These are phyloP conservation scores for Cyphomyrus plagiostoma DNA, from an alignment of 2,113 vertebrate species.

Conservation along the genomic window DNA sequence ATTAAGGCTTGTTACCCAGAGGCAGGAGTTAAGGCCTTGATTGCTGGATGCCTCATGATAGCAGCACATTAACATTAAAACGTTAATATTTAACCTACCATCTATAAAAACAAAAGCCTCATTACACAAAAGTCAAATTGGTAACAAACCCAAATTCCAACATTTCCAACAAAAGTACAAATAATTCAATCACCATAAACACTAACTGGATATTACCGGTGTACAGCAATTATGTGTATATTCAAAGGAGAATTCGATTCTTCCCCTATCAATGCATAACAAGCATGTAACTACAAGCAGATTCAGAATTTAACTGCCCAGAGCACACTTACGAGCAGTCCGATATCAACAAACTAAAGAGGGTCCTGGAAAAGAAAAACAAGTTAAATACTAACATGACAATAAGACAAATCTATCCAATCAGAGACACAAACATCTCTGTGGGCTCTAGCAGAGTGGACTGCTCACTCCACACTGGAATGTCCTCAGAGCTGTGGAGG, in stretches of 20 bases:
- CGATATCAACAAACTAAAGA: background rate
- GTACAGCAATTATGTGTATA: background rate
- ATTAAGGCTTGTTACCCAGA: background rate
- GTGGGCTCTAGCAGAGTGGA: constrained; percentile 9
- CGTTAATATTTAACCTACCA: background rate
- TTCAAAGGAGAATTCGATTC: background rate
- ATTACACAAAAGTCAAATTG: background rate
- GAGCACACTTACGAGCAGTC: background rate
- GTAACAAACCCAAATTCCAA: background rate
- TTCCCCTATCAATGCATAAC: background rate
- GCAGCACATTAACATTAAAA: background rate
- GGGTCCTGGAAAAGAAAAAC: background rate
- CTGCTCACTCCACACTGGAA: constrained; percentile 19
- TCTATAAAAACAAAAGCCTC: background rate
- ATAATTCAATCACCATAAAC: background rate
- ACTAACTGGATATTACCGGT: background rate
- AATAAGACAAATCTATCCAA: background rate
- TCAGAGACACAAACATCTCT: background rate
- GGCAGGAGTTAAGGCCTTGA: background rate
- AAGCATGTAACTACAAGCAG: background rate
- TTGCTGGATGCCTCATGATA: background rate
- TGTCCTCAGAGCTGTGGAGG: constrained; percentile 32
- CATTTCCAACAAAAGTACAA: background rate
- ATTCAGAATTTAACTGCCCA: background rate
- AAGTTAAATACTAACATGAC: background rate